Evolutionary conservation across 1,140 invertebrate species (phyloP), one percentile per base, ranked within the genome.

Genomic region (Leptinotarsa defecta): DNA sequence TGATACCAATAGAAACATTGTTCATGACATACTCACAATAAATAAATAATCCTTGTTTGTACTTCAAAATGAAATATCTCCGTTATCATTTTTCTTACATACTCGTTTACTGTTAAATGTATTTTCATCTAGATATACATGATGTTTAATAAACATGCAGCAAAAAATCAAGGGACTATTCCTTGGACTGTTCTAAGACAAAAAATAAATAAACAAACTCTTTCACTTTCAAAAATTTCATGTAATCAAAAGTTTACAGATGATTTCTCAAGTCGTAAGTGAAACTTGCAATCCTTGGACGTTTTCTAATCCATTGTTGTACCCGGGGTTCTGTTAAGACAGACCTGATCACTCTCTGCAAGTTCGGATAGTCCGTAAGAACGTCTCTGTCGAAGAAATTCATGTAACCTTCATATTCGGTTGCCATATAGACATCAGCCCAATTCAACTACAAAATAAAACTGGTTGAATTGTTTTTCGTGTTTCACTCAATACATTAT

Each of bases 251-350:
- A 57, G 22, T 67, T 67, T 67, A 67, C 64, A 67, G 22, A 67
- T 67, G 20, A 24, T 67, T 22, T 67, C 22, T 67, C 27, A 67
- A 67, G 13, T 67, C 64, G 22, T 67, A 67, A 20, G 20, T 67
- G 13, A 57, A 57, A 20, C 15, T 20, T 22, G 20, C 64, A 22
- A 34, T 67, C 27, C 27, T 67, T 67, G 64, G 64, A 17, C 64
- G 64, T 24, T 67, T 67, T 67, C 27, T 67, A 17, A 67, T 67
- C 64, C 64, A 67, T 24, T 67, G 13, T 24, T 34, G 20, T 15
- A 67, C 22, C 15, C 22, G 13, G 13, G 64, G 64, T 67, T 67
- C 20, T 13, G 64, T 20, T 15, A 67, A 8, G 13, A 67, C 64
- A 67, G n/a, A 20, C 22, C 27, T 13, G 13, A 24, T 67, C n/a